phyloP scores from a whole-genome alignment of 2,888 invertebrate genomes.

The Habroteleia sp. region DNA sequence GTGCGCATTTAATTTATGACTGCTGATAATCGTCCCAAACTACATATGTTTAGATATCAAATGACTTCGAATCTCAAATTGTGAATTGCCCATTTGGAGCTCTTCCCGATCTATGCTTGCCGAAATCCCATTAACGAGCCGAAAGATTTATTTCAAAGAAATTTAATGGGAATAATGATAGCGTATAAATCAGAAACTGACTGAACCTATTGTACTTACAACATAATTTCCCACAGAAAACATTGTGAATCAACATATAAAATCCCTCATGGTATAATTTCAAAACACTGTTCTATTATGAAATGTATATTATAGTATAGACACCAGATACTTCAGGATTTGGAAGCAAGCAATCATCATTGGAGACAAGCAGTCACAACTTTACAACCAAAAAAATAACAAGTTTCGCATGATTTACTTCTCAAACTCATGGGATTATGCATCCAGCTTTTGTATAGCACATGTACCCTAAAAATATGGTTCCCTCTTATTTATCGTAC shows the following conservation, averaged over 20 bases:
- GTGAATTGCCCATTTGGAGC: constrained; percentile 39
- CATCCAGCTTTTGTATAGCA: constrained; percentile 35
- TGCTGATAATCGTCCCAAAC: constrained; percentile 41
- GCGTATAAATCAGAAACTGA: constrained; percentile 9
- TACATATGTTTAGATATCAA: constrained; percentile 50
- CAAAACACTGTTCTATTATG: constrained; percentile 39
- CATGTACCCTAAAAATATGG: constrained; percentile 33
- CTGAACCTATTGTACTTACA: too few relatives aligned
- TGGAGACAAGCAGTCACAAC: too few relatives aligned
- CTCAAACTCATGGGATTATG: constrained; percentile 36
- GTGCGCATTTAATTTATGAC: constrained; percentile 46
- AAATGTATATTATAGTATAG: constrained; percentile 46
- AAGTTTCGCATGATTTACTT: too few relatives aligned
- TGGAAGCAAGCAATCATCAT: constrained; percentile 34
- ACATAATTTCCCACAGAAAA: too few relatives aligned
- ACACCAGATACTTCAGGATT: constrained; percentile 39
- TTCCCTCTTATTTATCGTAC: constrained; percentile 7
- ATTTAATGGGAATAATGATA: constrained; percentile 16
- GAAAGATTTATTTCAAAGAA: constrained; percentile 27
- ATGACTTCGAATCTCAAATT: constrained; percentile 32
- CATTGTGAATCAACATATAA: neutral
- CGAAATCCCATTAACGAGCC: constrained; percentile 24
- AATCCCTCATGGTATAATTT: constrained; percentile 1
- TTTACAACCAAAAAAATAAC: too few relatives aligned
- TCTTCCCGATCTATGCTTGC: neutral